Evolutionary conservation across 1,140 invertebrate species (phyloP).

Genomic region (Pentalonia nigronervosa): DNA sequence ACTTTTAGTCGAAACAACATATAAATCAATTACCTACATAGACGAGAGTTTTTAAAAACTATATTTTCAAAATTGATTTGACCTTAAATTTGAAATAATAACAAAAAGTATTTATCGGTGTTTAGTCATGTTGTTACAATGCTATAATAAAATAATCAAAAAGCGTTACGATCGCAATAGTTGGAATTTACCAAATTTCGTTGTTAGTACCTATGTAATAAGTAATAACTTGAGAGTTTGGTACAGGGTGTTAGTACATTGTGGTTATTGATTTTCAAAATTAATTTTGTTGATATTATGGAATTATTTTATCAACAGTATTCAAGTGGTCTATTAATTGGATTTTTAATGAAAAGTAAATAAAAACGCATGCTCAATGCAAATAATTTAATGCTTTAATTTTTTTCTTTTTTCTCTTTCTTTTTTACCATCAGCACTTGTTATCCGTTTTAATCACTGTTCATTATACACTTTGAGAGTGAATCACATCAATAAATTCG

Average conservation of each 20-base stretch:
- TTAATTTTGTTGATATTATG: neutral
- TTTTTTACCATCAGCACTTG: neutral
- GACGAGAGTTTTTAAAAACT: neutral
- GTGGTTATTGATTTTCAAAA: neutral
- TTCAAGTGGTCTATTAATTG: conserved; percentile 8
- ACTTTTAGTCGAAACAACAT: neutral
- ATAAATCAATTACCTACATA: neutral
- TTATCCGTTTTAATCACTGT: conserved; percentile 8
- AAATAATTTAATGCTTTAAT: neutral
- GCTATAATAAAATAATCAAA: neutral
- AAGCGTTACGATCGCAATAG: neutral
- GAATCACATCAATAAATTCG: neutral
- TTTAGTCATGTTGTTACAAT: no score
- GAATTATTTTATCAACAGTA: neutral
- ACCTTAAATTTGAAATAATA: no score
- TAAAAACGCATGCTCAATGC: neutral
- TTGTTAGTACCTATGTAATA: neutral
- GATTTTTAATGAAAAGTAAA: conserved; percentile 25
- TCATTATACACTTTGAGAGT: neutral
- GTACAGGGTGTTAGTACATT: neutral
- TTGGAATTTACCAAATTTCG: neutral
- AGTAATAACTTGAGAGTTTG: neutral
- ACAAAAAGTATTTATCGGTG: no score
- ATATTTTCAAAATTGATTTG: neutral
- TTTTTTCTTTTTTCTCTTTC: neutral